These are phyloP conservation scores for Lepidochrysops patricia DNA, from an alignment of 2,888 invertebrate species.

Conservation along the genomic window DNA sequence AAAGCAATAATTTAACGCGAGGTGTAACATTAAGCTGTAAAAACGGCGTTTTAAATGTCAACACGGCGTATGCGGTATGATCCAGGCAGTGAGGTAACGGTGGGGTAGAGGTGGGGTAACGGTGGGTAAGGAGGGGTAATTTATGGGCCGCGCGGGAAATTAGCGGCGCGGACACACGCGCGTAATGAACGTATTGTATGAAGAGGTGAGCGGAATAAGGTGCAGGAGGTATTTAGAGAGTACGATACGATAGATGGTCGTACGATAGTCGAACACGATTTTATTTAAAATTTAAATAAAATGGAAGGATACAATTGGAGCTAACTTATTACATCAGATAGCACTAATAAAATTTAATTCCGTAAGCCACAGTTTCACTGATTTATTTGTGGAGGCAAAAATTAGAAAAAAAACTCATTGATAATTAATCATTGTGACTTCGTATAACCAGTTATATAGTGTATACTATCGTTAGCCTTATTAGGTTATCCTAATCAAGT, in stretches of 20 bases:
- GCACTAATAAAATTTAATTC: too few relatives aligned
- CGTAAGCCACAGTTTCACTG: too few relatives aligned
- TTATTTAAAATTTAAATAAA: too few relatives aligned
- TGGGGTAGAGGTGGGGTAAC: background rate
- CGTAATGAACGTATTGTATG: slow-evolving; percentile 30
- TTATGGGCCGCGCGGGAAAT: slow-evolving; percentile 37
- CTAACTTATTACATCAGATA: too few relatives aligned
- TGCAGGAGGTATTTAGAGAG: background rate
- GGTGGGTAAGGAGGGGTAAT: slow-evolving; percentile 26
- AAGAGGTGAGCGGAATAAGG: slow-evolving; percentile 15
- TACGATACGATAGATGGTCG: background rate
- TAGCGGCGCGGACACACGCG: slow-evolving; percentile 28
- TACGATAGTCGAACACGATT: background rate
- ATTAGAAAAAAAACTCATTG: too few relatives aligned
- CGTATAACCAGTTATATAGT: too few relatives aligned
- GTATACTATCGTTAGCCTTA: too few relatives aligned
- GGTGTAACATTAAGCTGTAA: background rate
- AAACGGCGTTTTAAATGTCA: slow-evolving; percentile 8
- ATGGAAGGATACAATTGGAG: too few relatives aligned
- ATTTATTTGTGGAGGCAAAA: too few relatives aligned
- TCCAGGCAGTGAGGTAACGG: background rate
- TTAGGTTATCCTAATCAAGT: too few relatives aligned
- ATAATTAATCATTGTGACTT: too few relatives aligned
- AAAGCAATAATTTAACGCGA: slow-evolving; percentile 3
- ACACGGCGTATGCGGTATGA: background rate